These are phyloP conservation scores for Aculops lycopersici DNA, from an alignment of 1,140 invertebrate species.

Conservation along the genomic window DNA sequence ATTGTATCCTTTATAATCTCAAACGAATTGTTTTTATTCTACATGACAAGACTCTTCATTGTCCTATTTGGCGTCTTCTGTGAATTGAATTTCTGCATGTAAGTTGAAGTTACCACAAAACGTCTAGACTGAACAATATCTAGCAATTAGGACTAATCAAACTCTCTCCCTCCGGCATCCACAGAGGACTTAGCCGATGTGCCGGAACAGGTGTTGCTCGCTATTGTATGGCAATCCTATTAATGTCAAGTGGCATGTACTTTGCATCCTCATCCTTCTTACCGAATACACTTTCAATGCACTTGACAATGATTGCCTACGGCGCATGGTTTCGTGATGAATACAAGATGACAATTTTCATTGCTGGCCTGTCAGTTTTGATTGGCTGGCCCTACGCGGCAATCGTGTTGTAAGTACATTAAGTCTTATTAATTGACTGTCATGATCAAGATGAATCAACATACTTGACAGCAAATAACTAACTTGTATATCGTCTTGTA, in stretches of 20 bases:
- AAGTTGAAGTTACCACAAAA: slow-evolving; percentile 18
- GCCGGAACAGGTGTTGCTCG: slow-evolving; percentile 62
- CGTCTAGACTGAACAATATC: too few species aligned
- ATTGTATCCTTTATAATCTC: slow-evolving; percentile 38
- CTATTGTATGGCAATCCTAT: slow-evolving; percentile 40
- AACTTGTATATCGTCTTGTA: too few species aligned
- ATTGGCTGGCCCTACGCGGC: slow-evolving; percentile 73
- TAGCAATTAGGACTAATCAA: too few species aligned
- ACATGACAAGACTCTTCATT: slow-evolving; percentile 46
- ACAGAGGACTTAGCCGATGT: slow-evolving; percentile 45
- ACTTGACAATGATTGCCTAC: slow-evolving; percentile 37
- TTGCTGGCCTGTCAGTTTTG: slow-evolving; percentile 38
- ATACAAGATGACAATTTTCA: slow-evolving; percentile 43
- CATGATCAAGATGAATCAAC: too few species aligned
- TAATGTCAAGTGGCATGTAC: slow-evolving; percentile 69
- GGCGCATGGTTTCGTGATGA: slow-evolving; percentile 50
- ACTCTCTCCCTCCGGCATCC: slow-evolving; percentile 1
- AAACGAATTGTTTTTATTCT: slow-evolving; percentile 41
- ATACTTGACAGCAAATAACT: too few species aligned
- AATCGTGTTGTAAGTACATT: slow-evolving; percentile 28
- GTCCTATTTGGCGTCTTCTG: slow-evolving; percentile 40
- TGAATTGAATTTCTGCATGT: slow-evolving; percentile 82
- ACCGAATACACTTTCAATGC: slow-evolving; percentile 75
- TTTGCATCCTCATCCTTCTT: slow-evolving; percentile 56
- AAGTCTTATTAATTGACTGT: not conserved